Conservation (phyloP, 2,888 invertebrate species). For the Lycophotia porphyrea region DNA sequence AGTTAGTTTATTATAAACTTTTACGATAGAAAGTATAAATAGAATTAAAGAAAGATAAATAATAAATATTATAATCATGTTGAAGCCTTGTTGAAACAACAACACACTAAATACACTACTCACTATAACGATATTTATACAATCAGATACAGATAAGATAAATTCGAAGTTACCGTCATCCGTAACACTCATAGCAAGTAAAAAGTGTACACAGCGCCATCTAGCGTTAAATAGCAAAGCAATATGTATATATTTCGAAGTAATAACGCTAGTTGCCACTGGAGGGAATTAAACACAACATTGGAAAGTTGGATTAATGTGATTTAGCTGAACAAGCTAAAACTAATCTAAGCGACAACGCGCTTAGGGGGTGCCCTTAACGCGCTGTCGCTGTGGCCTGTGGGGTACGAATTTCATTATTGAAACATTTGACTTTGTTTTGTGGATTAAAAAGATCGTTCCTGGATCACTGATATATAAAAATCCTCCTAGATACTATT, state of each 20-base stretch:
- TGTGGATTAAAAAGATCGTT: too few relatives aligned
- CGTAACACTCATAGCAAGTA: not conserved
- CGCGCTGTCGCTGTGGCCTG: too few relatives aligned
- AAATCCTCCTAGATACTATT: too few relatives aligned
- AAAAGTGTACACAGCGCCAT: not conserved
- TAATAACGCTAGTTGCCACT: not conserved
- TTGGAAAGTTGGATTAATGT: not conserved
- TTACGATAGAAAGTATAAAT: slow-evolving; percentile 53
- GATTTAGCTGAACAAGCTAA: not conserved
- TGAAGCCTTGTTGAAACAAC: slow-evolving; percentile 3
- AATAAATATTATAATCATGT: slow-evolving; percentile 65
- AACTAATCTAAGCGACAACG: too few relatives aligned
- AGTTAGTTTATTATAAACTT: slow-evolving; percentile 72
- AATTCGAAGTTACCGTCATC: slow-evolving; percentile 5
- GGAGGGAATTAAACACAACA: not conserved
- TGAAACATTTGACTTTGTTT: too few relatives aligned
- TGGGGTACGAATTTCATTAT: too few relatives aligned
- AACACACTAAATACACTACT: slow-evolving; percentile 40
- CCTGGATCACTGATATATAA: too few relatives aligned
- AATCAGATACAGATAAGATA: slow-evolving; percentile 46
- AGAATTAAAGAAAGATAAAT: slow-evolving; percentile 64
- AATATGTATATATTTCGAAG: not conserved
- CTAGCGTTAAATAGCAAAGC: not conserved
- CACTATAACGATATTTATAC: slow-evolving; percentile 8
- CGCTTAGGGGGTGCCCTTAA: too few relatives aligned